A percentile compares a stretch with the other conserved stretches of the same genome.
Evolutionary conservation across 53 echinoderm and acorn worm species (phyloP).

Genomic region (Henricia sp.): DNA sequence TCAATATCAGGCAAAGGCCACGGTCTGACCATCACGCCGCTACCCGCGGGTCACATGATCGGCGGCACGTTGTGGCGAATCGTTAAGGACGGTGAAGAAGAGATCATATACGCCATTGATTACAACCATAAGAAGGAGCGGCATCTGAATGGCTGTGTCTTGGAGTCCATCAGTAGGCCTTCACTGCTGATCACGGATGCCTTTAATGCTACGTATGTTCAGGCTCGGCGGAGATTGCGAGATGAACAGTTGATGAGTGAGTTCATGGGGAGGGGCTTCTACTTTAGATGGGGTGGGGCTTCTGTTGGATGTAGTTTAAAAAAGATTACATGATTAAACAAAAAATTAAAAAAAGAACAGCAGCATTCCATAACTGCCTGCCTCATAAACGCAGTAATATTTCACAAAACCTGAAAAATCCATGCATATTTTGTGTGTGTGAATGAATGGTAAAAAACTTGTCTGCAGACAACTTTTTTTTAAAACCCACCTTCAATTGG

Average conservation of each 20-base stretch:
- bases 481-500: too few species aligned
- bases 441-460: too few species aligned
- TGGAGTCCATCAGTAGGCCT: conserved; percentile 88
- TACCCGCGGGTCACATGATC: conserved; percentile 99
- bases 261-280: conserved; percentile 33
- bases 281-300: too few species aligned
- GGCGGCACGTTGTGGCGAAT: conserved; percentile 98
- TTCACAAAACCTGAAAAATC: too few species aligned
- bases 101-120: conserved; percentile 95
- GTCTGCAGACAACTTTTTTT: too few species aligned
- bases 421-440: too few species aligned
- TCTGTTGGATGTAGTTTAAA: too few species aligned
- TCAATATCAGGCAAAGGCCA: conserved; percentile 96
- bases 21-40: conserved; percentile 90
- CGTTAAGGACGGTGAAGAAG: conserved; percentile 96
- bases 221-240: conserved; percentile 84
- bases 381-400: too few species aligned
- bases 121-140: conserved; percentile 99
- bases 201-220: conserved; percentile 94
- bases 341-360: too few species aligned
- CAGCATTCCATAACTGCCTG: too few species aligned
- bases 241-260: conserved; percentile 99
- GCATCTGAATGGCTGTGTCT: conserved; percentile 92
- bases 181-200: conserved; percentile 98
- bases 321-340: too few species aligned